These are phyloP conservation scores for Gorsachius goisagi DNA, from an alignment of 2,113 vertebrate genomes.

Conservation along the genomic window DNA sequence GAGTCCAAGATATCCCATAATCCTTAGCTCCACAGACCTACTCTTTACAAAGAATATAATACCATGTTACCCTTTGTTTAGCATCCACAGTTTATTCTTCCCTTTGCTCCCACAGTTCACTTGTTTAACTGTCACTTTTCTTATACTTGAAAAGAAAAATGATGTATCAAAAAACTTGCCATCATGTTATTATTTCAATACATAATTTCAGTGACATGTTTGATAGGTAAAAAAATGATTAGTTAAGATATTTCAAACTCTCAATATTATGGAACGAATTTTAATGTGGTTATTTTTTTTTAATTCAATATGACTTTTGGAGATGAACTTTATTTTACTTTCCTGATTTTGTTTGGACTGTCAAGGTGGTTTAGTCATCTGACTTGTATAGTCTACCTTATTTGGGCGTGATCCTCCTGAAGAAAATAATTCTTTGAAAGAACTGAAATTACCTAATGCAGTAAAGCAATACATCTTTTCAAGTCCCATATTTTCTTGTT, in stretches of 20 bases:
- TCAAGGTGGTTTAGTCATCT: not conserved
- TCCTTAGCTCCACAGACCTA: not conserved
- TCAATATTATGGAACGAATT: not conserved
- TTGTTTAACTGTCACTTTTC: not conserved
- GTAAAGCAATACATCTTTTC: not conserved
- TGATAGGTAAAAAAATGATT: not conserved
- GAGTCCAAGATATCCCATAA: not conserved
- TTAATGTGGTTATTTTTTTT: not conserved
- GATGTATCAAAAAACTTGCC: fast-evolving
- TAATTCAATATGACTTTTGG: not conserved
- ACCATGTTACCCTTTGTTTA: not conserved
- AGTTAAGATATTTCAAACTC: not conserved
- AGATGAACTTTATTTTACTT: not conserved
- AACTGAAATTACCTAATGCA: not conserved
- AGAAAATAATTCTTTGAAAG: not conserved
- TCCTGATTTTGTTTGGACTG: not conserved
- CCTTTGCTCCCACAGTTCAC: not conserved
- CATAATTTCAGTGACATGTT: not conserved
- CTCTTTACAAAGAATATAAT: not conserved
- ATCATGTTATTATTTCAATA: not conserved
- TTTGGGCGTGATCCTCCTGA: not conserved
- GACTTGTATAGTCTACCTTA: not conserved
- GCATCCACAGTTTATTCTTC: not conserved
- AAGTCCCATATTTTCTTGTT: not conserved
- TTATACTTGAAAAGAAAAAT: not conserved